Conservation (phyloP, 2,888 invertebrate species). For the Netelia fuscicornis region DNA sequence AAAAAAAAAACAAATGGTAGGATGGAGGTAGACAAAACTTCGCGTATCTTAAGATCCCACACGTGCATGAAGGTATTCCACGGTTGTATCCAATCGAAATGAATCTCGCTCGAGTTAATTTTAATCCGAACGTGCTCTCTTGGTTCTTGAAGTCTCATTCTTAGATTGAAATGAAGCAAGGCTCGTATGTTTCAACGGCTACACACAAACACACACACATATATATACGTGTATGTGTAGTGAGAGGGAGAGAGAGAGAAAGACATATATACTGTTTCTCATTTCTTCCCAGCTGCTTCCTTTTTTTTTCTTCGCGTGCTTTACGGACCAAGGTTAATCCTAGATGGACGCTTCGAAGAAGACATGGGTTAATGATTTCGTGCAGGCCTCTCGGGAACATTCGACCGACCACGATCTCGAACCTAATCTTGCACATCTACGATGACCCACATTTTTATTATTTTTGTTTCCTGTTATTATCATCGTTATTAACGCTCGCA, state of each 20-base stretch:
- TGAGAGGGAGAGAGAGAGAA: too few relatives aligned
- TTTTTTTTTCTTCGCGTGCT: slow-evolving; percentile 17
- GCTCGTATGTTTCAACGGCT: not conserved
- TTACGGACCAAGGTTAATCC: slow-evolving; percentile 39
- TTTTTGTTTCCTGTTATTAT: not conserved
- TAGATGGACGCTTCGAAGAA: slow-evolving; percentile 42
- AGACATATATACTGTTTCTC: not conserved
- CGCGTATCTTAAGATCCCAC: slow-evolving; percentile 44
- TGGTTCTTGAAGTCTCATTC: slow-evolving; percentile 59
- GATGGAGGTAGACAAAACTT: slow-evolving; percentile 46
- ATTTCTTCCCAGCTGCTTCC: slow-evolving; percentile 21
- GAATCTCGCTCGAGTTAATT: slow-evolving; percentile 65
- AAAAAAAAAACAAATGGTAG: slow-evolving; percentile 1
- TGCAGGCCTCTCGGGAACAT: slow-evolving; percentile 1
- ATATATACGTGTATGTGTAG: not conserved
- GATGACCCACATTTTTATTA: slow-evolving; percentile 25
- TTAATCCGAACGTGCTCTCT: slow-evolving; percentile 65
- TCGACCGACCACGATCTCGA: slow-evolving; percentile 30
- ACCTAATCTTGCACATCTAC: slow-evolving; percentile 35
- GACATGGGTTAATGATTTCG: slow-evolving; percentile 62
- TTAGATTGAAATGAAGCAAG: slow-evolving; percentile 58
- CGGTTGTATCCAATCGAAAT: slow-evolving; percentile 58
- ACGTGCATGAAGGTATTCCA: slow-evolving; percentile 45
- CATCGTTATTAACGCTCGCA: too few relatives aligned
- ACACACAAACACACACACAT: not conserved